These are phyloP conservation scores for Morelia viridis DNA, from an alignment of 2,797 vertebrate species.

Conservation along the genomic window DNA sequence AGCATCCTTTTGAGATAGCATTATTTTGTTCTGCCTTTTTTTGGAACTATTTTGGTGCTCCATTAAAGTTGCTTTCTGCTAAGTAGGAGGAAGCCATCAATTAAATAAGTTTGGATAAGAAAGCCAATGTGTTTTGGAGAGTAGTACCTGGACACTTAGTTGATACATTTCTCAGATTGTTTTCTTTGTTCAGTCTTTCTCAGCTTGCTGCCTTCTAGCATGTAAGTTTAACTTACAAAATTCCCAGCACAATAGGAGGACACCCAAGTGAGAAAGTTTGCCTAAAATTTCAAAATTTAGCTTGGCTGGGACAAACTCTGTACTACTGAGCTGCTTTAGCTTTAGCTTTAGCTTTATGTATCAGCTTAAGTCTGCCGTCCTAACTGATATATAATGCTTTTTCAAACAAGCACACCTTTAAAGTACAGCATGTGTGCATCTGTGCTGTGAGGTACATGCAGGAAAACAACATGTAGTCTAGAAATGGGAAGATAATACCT, in stretches of 20 bases:
- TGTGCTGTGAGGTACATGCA: not conserved
- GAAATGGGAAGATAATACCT: not conserved
- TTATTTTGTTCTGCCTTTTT: not conserved
- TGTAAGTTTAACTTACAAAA: not conserved
- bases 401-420: not conserved
- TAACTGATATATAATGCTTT: not conserved
- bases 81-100: not conserved
- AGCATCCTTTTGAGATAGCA: not conserved
- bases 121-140: not conserved
- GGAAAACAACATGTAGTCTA: not conserved
- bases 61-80: not conserved
- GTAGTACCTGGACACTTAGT: not conserved
- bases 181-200: not conserved
- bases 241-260: not conserved
- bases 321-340: not conserved
- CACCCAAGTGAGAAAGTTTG: not conserved
- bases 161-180: not conserved
- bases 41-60: not conserved
- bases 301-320: not conserved
- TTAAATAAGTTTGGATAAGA: not conserved
- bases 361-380: not conserved
- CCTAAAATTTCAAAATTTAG: not conserved
- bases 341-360: not conserved
- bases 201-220: not conserved
- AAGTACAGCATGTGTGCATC: not conserved